Percentiles rank a stretch among this genome's conserved stretches.
These are phyloP conservation scores for Oncorhynchus masou DNA, from an alignment of 2,113 vertebrate species.

Conservation along the genomic window DNA sequence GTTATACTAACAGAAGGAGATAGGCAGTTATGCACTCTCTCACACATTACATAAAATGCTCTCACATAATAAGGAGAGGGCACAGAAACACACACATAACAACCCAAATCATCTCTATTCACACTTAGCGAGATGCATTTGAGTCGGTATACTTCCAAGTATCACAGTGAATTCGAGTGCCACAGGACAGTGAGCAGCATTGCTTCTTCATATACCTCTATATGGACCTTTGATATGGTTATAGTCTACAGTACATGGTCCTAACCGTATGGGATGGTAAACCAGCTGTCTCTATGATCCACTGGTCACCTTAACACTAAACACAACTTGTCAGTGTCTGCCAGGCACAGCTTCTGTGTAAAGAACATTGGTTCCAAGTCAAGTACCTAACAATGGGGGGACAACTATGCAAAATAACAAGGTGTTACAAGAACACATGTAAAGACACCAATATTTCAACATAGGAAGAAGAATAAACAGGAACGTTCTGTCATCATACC, in stretches of 20 bases:
- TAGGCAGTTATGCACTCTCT: not conserved
- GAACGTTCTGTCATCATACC: not conserved
- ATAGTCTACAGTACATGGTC: slow-evolving; percentile 16
- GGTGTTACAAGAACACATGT: not conserved
- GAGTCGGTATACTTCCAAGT: not conserved
- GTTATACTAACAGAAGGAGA: slow-evolving; percentile 13
- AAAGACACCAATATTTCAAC: not conserved
- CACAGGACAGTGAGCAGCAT: slow-evolving; percentile 36
- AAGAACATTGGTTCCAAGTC: not conserved
- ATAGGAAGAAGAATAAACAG: not conserved
- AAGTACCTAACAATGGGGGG: not conserved
- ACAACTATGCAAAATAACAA: not conserved
- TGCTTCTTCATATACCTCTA: slow-evolving; percentile 1
- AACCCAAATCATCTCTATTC: not conserved
- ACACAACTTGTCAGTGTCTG: no score
- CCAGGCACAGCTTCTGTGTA: no score
- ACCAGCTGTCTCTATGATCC: not conserved
- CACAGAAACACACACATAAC: not conserved
- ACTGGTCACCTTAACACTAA: no score
- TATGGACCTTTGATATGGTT: slow-evolving; percentile 23
- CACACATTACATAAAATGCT: not conserved
- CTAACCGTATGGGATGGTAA: not conserved
- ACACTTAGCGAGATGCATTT: not conserved
- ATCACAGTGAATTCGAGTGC: not conserved
- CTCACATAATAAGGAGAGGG: not conserved